phyloP scores from a whole-genome alignment of 2,797 vertebrate genomes.

The Sebastes kiyomatsui region DNA sequence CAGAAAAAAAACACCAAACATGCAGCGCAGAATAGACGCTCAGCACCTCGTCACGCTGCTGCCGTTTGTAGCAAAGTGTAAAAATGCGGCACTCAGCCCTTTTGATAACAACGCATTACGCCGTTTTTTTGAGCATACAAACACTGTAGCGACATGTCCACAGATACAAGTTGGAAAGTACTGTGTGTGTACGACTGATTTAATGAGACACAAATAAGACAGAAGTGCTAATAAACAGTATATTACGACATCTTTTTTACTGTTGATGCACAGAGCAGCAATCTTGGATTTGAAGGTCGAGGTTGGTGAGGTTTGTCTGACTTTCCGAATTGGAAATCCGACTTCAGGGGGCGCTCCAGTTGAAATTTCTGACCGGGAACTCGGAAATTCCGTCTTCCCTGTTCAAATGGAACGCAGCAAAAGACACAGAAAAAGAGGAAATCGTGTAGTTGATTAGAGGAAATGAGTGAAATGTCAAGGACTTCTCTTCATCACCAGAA shows the following conservation, averaged over 20 bases:
- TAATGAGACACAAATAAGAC: background rate
- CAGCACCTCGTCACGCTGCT: no score
- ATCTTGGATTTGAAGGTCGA: background rate
- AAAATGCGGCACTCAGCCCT: no score
- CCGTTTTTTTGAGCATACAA: background rate
- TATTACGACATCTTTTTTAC: background rate
- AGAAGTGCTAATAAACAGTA: background rate
- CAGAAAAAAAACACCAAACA: no score
- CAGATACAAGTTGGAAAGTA: background rate
- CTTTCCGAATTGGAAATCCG: background rate
- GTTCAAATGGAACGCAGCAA: background rate
- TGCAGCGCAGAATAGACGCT: no score
- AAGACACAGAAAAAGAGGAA: conserved; percentile 37
- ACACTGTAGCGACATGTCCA: background rate
- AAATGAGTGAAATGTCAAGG: conserved; percentile 77
- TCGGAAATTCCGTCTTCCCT: background rate
- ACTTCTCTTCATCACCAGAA: conserved; percentile 62
- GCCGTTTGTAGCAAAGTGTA: no score
- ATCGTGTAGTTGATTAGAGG: conserved; percentile 55
- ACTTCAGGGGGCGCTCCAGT: background rate
- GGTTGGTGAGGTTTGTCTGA: background rate
- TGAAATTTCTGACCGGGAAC: background rate
- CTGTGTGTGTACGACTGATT: background rate
- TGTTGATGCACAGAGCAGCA: background rate
- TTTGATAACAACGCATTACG: background rate